Base-by-base conservation (phyloP, 2,888 invertebrate species). In the Pogonocherus hispidulus region DNA sequence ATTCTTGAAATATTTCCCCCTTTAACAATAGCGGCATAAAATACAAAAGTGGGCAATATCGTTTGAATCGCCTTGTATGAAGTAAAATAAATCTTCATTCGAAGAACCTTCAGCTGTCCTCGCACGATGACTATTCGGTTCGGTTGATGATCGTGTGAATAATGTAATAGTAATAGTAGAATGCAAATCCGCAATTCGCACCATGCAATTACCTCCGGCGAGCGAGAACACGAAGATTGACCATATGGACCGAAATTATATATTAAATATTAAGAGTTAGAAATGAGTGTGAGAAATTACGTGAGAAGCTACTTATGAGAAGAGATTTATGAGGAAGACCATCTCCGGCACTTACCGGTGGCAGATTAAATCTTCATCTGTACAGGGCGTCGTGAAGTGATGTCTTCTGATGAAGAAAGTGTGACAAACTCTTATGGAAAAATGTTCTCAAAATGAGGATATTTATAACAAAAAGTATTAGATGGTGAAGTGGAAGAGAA, bases 31-130 rank as follows among this genome's bases (percentile, higher is more conserved):
- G n/a, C n/a, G n/a, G n/a, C n/a, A n/a, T n/a, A n/a, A 32, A 32
- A 9, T 9, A 1, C 9, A 32, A 32, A 8, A 32, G 9, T 32
- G 6, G 8, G 32, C 11, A n/a, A 27, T 8, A 27, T 32, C 9
- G 32, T 6, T 8, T 11, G 32, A 8, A 11, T 11, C 8, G 0
- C 2, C 11, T 32, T 32, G 11, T 8, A 11, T 11, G 32, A 20
- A 41, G n/a, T 32, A 41, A 41, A 8, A 55, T 55, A 41, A n/a
- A 19, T 59, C 44, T 46, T 41, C 55, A 46, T 62, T 67, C 55
- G 55, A 49, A 54, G 23, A 67, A 55, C 66, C 66, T 62, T 67
- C 62, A 67, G 41, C 51, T 41, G 59, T 32, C 55, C 60, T 60
- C 35, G 60, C 60, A 62, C 49, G 59, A 41, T 49, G 41, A 27